phyloP scores from a whole-genome alignment of 1,140 invertebrate genomes.

The Drosophila bocki region DNA sequence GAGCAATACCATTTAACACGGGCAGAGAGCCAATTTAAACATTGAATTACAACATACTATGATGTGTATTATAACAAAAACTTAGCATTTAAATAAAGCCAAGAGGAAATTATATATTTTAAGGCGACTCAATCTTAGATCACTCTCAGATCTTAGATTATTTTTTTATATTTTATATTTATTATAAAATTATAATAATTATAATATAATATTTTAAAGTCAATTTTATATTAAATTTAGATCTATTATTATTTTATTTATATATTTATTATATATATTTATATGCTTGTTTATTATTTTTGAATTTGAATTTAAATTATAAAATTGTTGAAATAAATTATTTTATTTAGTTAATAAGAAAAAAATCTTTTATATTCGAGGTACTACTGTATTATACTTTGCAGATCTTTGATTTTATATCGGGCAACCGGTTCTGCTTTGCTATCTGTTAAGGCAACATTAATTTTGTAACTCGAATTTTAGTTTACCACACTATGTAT shows the following conservation, averaged over 20 bases:
- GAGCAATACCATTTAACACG: neutral
- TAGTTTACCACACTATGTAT: neutral
- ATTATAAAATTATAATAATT: no score
- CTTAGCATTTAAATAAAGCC: neutral
- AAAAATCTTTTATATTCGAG: neutral
- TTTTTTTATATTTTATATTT: no score
- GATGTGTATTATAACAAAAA: neutral
- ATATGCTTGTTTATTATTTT: no score
- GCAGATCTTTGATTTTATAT: neutral
- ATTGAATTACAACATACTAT: neutral
- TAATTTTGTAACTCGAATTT: neutral
- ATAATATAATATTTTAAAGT: no score
- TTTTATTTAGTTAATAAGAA: no score
- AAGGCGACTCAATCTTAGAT: neutral
- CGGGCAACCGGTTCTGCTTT: neutral
- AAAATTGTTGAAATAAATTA: neutral
- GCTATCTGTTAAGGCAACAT: neutral
- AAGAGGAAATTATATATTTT: neutral
- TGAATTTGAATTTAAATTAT: neutral
- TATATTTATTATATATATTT: neutral
- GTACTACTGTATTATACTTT: neutral
- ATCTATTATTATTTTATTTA: neutral
- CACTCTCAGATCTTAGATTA: neutral
- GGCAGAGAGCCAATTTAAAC: neutral
- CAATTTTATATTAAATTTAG: neutral